Evolutionary conservation across 2,113 vertebrate species (phyloP).

Genomic region (Corythoichthys haematopterus): DNA sequence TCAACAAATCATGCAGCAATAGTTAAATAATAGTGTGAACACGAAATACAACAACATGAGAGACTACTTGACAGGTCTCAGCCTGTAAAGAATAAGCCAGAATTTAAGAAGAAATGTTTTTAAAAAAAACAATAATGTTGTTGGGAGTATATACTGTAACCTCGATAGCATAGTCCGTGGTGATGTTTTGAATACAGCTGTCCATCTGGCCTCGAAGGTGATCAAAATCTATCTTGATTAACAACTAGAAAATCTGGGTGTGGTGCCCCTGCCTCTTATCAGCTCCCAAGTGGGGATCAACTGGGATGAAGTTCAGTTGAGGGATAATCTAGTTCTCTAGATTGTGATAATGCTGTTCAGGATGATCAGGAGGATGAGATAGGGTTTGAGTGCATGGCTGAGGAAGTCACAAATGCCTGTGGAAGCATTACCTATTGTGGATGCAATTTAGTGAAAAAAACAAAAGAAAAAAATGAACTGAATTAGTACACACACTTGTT

Average conservation of each 20-base stretch:
- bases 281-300: conserved; percentile 56
- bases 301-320: conserved; percentile 63
- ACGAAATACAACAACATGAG: too few relatives aligned
- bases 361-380: conserved; percentile 50
- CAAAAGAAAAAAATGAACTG: conserved; percentile 36
- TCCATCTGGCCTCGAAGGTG: conserved; percentile 71
- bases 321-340: conserved; percentile 69
- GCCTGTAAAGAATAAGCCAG: neutral
- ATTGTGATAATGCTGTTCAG: conserved; percentile 69
- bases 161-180: conserved; percentile 19
- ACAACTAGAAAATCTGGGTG: conserved; percentile 56
- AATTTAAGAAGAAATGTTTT: neutral
- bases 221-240: conserved; percentile 70
- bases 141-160: conserved; percentile 17
- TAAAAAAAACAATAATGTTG: neutral
- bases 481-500: conserved; percentile 23
- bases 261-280: conserved; percentile 53
- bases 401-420: conserved; percentile 6
- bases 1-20: too few relatives aligned
- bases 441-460: conserved; percentile 25
- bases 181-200: conserved; percentile 51
- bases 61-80: too few relatives aligned
- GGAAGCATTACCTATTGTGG: conserved; percentile 13
- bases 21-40: too few relatives aligned
- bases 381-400: conserved; percentile 19